A percentile compares a stretch with the other conserved stretches of the same genome.
These are phyloP conservation scores for Spea multiplicata DNA, from an alignment of 2,113 vertebrate genomes.

Conservation along the genomic window DNA sequence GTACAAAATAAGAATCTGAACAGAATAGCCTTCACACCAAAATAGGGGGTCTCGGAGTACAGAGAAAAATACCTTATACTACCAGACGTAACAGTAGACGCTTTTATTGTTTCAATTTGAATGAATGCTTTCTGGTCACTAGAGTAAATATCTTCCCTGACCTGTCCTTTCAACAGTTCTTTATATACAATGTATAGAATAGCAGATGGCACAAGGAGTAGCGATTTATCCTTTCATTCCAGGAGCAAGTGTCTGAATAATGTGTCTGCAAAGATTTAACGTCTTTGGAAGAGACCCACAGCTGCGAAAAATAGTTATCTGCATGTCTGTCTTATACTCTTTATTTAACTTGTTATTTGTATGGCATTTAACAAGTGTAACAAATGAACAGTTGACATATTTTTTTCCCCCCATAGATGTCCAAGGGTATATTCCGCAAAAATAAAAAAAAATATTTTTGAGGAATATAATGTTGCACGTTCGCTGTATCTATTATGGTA, in stretches of 20 bases:
- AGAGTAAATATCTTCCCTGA: constrained; percentile 11
- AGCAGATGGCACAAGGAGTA: constrained; percentile 2
- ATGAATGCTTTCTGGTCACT: constrained; percentile 1
- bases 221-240: constrained; percentile 31
- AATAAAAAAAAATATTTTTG: too few species aligned
- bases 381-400: too few species aligned
- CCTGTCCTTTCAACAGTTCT: constrained; percentile 12
- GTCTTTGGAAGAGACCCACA: constrained; percentile 36
- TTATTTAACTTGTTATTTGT: background rate
- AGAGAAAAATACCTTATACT: background rate
- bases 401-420: too few species aligned
- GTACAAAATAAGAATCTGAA: too few species aligned
- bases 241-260: constrained; percentile 38
- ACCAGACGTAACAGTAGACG: background rate
- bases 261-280: constrained; percentile 38
- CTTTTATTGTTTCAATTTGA: constrained; percentile 17
- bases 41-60: background rate
- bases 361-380: too few species aligned
- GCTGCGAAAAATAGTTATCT: constrained; percentile 36
- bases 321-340: constrained; percentile 1
- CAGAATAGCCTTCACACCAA: background rate
- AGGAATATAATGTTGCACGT: too few species aligned
- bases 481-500: too few species aligned
- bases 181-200: constrained; percentile 27
- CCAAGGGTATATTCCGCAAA: too few species aligned